phyloP scores from a whole-genome alignment of 2,113 vertebrate species.

The Antigone vipio region DNA sequence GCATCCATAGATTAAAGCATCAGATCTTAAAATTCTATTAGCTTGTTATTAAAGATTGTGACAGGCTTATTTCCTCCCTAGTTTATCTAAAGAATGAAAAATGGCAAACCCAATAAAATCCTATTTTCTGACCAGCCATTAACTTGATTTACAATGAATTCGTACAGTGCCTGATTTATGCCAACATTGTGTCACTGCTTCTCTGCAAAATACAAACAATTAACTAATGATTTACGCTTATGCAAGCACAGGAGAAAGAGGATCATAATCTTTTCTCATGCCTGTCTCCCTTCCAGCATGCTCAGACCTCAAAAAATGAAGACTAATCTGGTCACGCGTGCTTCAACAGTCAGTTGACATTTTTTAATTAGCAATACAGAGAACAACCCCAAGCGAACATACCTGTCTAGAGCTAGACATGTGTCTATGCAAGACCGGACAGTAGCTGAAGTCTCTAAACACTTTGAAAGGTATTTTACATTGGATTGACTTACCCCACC shows the following conservation, averaged over 20 bases:
- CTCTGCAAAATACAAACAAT: not conserved
- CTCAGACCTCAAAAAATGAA: not conserved
- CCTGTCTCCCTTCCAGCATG: not conserved
- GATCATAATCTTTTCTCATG: not conserved
- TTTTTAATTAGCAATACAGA: not conserved
- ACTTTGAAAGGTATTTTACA: not conserved
- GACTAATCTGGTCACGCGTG: not conserved
- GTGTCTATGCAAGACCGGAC: not conserved
- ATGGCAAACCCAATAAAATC: not conserved
- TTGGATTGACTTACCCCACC: not conserved
- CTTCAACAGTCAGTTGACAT: rapidly evolving
- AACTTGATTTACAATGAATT: slow-evolving; percentile 22
- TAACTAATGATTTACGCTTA: not conserved
- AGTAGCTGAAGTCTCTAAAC: not conserved
- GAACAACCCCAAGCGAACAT: not conserved
- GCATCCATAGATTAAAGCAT: not conserved
- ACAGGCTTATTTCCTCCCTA: slow-evolving; percentile 9
- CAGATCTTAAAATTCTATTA: slow-evolving; percentile 29
- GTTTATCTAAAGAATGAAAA: slow-evolving; percentile 32
- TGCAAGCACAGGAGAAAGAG: not conserved
- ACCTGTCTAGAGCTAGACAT: not conserved
- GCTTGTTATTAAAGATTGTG: not conserved
- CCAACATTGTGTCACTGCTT: not conserved
- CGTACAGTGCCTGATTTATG: not conserved
- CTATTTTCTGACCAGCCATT: slow-evolving; percentile 3